phyloP scores from a whole-genome alignment of 2,797 vertebrate genomes.

The Takifugu ocellatus region DNA sequence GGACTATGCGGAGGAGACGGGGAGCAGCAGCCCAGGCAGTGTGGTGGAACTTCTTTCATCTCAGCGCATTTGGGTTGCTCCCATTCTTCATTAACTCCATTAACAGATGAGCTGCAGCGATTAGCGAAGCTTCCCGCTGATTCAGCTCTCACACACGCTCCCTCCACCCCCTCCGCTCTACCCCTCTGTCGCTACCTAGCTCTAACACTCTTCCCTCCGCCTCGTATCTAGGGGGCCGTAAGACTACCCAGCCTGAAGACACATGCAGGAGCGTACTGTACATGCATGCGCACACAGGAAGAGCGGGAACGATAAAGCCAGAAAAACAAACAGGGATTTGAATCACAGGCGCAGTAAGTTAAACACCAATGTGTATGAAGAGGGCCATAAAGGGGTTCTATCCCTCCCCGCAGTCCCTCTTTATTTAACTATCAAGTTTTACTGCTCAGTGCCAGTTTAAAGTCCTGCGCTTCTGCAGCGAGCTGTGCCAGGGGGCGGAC shows the following conservation, averaged over 20 bases:
- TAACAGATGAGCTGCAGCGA: conserved; percentile 85
- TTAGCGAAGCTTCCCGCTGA: conserved; percentile 83
- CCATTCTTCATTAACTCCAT: conserved; percentile 88
- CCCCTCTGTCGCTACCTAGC: conserved; percentile 52
- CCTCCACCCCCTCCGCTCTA: conserved; percentile 21
- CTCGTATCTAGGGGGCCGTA: conserved; percentile 57
- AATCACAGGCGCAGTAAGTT: conserved; percentile 45
- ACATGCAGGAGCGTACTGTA: conserved; percentile 17
- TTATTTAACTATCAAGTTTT: conserved; percentile 66
- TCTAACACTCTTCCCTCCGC: conserved; percentile 38
- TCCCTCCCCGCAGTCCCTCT: conserved; percentile 63
- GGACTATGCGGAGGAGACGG: conserved; percentile 33
- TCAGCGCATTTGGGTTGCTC: conserved; percentile 83
- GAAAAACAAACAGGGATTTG: conserved; percentile 15
- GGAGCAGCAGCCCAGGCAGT: conserved; percentile 76
- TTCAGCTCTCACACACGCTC: conserved; percentile 71
- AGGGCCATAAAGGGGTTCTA: conserved; percentile 55
- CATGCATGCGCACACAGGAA: conserved; percentile 10
- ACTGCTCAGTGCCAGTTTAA: conserved; percentile 66
- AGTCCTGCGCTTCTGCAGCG: conserved; percentile 57
- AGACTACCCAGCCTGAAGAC: conserved; percentile 52
- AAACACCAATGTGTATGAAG: conserved; percentile 39
- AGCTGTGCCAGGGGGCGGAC: conserved; percentile 70
- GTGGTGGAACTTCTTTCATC: conserved; percentile 83
- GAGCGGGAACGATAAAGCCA: conserved; percentile 11